A percentile compares a stretch with the other conserved stretches of the same genome.
Evolutionary conservation across 2,797 vertebrate species (phyloP).

Genomic region (Pseudopleuronectes americanus): DNA sequence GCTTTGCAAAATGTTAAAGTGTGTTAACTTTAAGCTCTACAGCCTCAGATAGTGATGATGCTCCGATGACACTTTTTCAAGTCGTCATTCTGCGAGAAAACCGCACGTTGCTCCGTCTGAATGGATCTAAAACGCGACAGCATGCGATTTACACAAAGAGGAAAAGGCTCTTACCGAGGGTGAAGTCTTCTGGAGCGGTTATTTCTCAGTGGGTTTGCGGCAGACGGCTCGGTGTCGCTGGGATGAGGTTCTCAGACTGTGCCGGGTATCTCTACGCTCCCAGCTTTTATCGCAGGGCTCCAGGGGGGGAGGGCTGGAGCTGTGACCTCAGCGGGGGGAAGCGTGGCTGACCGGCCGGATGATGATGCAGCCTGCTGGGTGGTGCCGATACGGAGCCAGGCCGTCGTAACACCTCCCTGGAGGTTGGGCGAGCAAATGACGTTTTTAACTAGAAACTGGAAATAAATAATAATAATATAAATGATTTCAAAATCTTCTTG

Average conservation of each 20-base stretch:
- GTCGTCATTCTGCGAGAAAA: not conserved
- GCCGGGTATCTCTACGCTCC: not conserved
- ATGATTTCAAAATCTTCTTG: not conserved
- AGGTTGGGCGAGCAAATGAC: not conserved
- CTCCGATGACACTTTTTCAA: not conserved
- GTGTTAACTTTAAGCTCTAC: too few species aligned
- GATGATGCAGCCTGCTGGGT: constrained; percentile 52
- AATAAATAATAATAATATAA: too few species aligned
- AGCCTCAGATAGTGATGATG: not conserved
- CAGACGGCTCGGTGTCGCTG: not conserved
- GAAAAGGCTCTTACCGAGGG: constrained; percentile 48
- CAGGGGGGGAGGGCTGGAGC: constrained; percentile 27
- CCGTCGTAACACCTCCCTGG: not conserved
- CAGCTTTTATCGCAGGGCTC: constrained; percentile 50
- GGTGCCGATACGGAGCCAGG: constrained; percentile 17
- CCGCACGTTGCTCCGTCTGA: not conserved
- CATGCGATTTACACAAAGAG: not conserved
- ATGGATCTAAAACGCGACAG: not conserved
- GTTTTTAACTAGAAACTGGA: too few species aligned
- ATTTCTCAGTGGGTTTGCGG: not conserved
- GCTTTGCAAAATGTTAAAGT: too few species aligned
- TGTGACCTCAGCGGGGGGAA: constrained; percentile 56
- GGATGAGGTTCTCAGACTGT: constrained; percentile 19
- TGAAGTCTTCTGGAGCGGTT: not conserved
- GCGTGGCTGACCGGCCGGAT: constrained; percentile 22